Percentiles rank a stretch among this genome's conserved stretches.
phyloP scores from a whole-genome alignment of 2,113 vertebrate genomes.

The Arizona elegans region DNA sequence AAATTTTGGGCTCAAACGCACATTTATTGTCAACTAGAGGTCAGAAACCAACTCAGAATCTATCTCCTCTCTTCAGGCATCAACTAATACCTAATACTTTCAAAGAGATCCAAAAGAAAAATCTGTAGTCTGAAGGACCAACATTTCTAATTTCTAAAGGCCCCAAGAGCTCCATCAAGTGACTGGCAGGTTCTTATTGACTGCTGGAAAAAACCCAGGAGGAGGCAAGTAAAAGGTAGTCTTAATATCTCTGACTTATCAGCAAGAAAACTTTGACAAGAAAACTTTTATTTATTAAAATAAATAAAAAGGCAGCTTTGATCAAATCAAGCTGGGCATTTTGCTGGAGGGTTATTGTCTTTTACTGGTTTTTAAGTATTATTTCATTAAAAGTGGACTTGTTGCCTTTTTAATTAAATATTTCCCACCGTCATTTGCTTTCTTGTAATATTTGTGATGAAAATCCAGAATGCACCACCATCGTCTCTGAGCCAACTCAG shows the following conservation, averaged over 20 bases:
- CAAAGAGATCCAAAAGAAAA: not conserved
- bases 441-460: not conserved
- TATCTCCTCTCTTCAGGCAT: not conserved
- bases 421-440: not conserved
- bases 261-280: not conserved
- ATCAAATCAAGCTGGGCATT: not conserved
- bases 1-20: not conserved
- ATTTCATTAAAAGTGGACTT: not conserved
- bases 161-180: not conserved
- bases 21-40: not conserved
- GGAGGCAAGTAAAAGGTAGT: fast-evolving
- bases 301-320: not conserved
- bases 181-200: not conserved
- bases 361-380: not conserved
- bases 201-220: not conserved
- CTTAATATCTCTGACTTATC: not conserved
- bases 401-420: not conserved
- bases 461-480: not conserved
- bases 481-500: not conserved
- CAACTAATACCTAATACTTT: not conserved
- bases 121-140: not conserved
- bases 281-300: constrained; percentile 22
- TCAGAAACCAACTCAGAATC: not conserved
- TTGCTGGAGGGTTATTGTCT: not conserved
- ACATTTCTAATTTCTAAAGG: not conserved